These are phyloP conservation scores for cat (Felis catus) DNA, from an alignment of 2,113 vertebrate species.

Conservation along the genomic window F.catus_Fca126_mat1.0 CM031425.1:27336001-27336500, in stretches of 20 bases:
- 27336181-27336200: background rate
- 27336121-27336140: background rate
- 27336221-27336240: background rate
- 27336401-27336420: background rate
- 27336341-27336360: background rate
- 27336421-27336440: slow-evolving; percentile 47
- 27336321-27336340: background rate
- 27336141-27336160: background rate
- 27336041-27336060: background rate
- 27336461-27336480: slow-evolving; percentile 17
- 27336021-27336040: background rate
- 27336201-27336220: background rate
- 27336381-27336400: slow-evolving; percentile 10
- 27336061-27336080: background rate
- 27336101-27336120: background rate
- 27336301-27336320: background rate
- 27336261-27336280: background rate
- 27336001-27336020: background rate
- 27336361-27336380: background rate
- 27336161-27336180: background rate
- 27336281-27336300: slow-evolving; percentile 38
- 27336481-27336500: slow-evolving; percentile 36
- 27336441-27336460: slow-evolving; percentile 55
- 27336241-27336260: background rate
- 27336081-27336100: background rate